These are phyloP conservation scores for Hormaphis cornu DNA, from an alignment of 1,140 invertebrate genomes.

Conservation along the genomic window DNA sequence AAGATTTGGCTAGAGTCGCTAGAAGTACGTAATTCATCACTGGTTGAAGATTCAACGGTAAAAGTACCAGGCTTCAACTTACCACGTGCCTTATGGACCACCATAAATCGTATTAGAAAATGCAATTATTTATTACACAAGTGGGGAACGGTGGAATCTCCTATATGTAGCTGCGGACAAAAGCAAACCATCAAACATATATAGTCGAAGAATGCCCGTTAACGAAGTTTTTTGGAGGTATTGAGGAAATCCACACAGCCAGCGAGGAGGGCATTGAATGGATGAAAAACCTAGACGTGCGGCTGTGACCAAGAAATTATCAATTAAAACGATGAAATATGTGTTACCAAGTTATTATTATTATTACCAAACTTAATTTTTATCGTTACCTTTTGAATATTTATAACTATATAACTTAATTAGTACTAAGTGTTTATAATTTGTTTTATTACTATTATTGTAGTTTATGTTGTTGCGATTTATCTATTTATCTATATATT, in stretches of 20 bases:
- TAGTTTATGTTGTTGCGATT: no score
- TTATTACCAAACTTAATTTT: not conserved
- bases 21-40: not conserved
- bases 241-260: not conserved
- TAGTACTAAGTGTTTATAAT: no score
- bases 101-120: not conserved
- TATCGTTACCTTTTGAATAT: not conserved
- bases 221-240: not conserved
- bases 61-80: conserved; percentile 17
- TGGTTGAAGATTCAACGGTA: not conserved
- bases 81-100: conserved; percentile 14
- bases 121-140: conserved; percentile 13
- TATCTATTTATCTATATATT: no score
- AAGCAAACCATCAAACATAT: conserved; percentile 6
- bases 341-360: not conserved
- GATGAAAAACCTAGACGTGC: not conserved
- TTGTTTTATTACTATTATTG: no score
- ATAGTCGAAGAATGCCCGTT: not conserved
- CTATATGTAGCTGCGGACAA: not conserved
- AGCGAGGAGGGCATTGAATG: not conserved
- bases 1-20: not conserved
- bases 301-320: not conserved
- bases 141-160: not conserved
- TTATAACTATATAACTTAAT: no score
- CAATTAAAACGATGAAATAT: not conserved